Evolutionary conservation across 1,140 invertebrate species (phyloP).

Genomic region (Dinoponera quadriceps): DNA sequence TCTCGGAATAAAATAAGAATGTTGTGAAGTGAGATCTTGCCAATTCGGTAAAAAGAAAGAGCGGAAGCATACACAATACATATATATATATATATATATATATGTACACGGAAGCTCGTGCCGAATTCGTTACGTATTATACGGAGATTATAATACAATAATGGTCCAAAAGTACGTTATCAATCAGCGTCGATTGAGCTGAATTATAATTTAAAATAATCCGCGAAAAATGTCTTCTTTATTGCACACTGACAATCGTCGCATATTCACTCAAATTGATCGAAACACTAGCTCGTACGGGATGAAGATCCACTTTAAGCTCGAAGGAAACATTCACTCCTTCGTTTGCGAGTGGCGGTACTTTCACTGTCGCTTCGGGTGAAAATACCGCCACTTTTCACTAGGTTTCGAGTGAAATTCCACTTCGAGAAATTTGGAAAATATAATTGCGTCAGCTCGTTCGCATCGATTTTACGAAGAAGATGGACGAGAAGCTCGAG

Average conservation of each 20-base stretch:
- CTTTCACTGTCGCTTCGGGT: too few species aligned
- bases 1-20: too few species aligned
- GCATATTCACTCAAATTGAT: too few species aligned
- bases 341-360: too few species aligned
- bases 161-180: constrained; percentile 37
- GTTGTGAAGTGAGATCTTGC: background rate
- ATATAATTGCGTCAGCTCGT: background rate
- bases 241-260: background rate
- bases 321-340: too few species aligned
- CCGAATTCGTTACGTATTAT: background rate
- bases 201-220: constrained; percentile 17
- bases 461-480: constrained; percentile 48
- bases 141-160: constrained; percentile 2
- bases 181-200: background rate
- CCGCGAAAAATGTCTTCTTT: background rate
- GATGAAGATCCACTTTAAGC: too few species aligned
- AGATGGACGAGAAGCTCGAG: constrained; percentile 7
- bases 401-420: too few species aligned
- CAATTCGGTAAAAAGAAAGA: constrained; percentile 8
- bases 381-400: too few species aligned
- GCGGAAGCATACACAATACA: constrained; percentile 52
- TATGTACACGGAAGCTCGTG: constrained; percentile 33
- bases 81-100: too few species aligned
- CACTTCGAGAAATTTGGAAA: too few species aligned
- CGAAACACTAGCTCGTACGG: too few species aligned